phyloP scores from a whole-genome alignment of 2,888 invertebrate species.

The Craniophora ligustri region DNA sequence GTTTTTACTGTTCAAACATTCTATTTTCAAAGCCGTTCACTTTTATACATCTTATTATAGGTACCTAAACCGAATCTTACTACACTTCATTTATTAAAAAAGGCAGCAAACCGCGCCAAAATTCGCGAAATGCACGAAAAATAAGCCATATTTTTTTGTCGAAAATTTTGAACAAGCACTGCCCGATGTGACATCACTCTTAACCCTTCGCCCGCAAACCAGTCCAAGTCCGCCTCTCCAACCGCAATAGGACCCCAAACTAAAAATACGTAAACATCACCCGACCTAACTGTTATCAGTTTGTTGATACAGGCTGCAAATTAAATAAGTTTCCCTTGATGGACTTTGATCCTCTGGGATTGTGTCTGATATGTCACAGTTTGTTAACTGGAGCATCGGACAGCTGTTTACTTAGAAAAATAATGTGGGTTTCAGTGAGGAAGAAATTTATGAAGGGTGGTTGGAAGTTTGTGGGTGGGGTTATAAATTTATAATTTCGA shows the following conservation, averaged over 20 bases:
- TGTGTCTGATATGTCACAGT: constrained; percentile 14
- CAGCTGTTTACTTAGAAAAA: constrained; percentile 31
- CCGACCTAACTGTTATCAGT: constrained; percentile 41
- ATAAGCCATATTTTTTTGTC: not conserved
- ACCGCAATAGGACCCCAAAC: constrained; percentile 9
- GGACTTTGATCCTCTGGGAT: constrained; percentile 52
- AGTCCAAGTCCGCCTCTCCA: not conserved
- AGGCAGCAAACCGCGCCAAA: too few species aligned
- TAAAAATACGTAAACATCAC: constrained; percentile 25
- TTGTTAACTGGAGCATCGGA: constrained; percentile 10
- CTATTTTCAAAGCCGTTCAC: too few species aligned
- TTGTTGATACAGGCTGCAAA: constrained; percentile 51
- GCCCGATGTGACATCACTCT: too few species aligned
- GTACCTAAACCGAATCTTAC: too few species aligned
- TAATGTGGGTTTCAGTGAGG: not conserved
- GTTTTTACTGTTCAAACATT: too few species aligned
- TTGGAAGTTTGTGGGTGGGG: not conserved
- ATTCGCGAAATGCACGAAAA: too few species aligned
- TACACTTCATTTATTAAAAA: too few species aligned
- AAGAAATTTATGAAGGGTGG: not conserved
- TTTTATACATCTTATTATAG: too few species aligned
- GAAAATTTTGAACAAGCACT: not conserved
- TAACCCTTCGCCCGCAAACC: constrained; percentile 3
- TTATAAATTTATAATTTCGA: not conserved
- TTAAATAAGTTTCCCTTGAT: constrained; percentile 55